phyloP scores from a whole-genome alignment of 2,113 vertebrate species.

The Eptesicus fuscus region DNA sequence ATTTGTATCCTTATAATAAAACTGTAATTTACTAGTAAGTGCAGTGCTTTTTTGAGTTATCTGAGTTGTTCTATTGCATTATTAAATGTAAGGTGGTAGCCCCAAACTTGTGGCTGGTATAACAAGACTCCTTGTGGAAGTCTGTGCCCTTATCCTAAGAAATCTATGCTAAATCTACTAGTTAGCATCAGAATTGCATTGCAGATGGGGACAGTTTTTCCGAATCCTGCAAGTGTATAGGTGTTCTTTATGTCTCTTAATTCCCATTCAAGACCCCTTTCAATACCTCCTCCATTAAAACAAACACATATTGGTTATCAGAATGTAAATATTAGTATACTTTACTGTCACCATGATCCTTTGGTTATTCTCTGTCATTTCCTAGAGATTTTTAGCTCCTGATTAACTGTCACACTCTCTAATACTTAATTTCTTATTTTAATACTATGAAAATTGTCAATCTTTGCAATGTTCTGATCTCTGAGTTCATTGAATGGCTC shows the following conservation, averaged over 20 bases:
- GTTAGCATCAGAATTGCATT: neutral
- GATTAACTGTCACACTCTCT: neutral
- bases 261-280: neutral
- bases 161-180: neutral
- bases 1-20: neutral
- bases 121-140: neutral
- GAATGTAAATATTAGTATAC: neutral
- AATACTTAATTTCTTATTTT: neutral
- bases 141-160: neutral
- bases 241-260: neutral
- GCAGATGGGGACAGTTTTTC: neutral
- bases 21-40: neutral
- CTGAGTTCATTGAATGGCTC: neutral
- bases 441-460: neutral
- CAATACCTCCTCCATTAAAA: neutral
- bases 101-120: neutral
- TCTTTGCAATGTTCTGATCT: neutral
- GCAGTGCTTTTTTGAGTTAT: neutral
- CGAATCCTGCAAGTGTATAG: neutral
- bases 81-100: neutral
- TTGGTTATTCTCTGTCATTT: neutral
- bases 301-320: neutral
- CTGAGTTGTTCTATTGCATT: neutral
- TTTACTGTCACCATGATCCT: neutral
- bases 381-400: neutral